Evolutionary conservation across 1,140 invertebrate species (phyloP), one percentile per base, ranked within the genome.

Genomic region (Epicauta chinensis): DNA sequence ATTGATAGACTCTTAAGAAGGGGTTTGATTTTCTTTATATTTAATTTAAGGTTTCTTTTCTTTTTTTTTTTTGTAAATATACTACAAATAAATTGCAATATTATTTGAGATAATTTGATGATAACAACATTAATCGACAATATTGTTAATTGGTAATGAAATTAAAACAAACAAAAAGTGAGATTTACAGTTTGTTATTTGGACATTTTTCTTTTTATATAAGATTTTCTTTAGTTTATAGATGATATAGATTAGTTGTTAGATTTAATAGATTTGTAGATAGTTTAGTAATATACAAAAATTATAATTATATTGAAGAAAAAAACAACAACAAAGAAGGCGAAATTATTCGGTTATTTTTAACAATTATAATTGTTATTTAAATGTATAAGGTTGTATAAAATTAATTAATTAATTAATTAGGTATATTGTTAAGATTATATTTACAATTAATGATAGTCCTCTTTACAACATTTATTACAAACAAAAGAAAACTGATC

Each of bases 11-110:
- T 54, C 47, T 57, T 54, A 58, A 53, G 52, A 49, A 58, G 54
- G 47, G 56, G 56, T 36, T 51, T n/a, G n/a, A 53, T 43, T 46
- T 37, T 53, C 53, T 53, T 53, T 43, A 44, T 53, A 50, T 41
- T 53, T 43, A 55, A 42, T 37, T 50, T 32, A 45, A 45, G 37
- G 55, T 53, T 49, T 53, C n/a, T n/a, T n/a, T n/a, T n/a, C n/a
- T n/a, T 40, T 47, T 49, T 49, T 49, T 49, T 48, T n/a, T 6
- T 51, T 56, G 55, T 53, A 48, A 42, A 53, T 53, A 58, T 45
- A 55, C 30, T 45, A 43, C 2, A 50, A 51, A 39, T 46, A 51
- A 46, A 47, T 41, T 41, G 50, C 50, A 56, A 52, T 52, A 56
- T 52, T 46, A 56, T 56, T 52, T 56, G 46, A 55, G 16, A 23